Conservation (phyloP, 2,113 vertebrate species). For the Sorex fumeus region DNA sequence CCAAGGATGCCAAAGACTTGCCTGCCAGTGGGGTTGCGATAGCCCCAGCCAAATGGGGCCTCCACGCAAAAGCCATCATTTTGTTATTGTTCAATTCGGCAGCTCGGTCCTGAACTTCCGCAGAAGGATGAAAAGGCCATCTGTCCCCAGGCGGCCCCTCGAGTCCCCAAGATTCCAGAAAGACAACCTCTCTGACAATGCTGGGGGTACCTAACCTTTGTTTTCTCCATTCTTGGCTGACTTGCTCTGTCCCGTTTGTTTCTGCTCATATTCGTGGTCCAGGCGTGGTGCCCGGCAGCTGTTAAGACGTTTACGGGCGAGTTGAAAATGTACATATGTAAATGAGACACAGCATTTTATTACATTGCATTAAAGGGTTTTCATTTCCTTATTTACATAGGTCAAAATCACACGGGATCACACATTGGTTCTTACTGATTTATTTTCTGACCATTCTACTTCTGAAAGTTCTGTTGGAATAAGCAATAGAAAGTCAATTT, state of each 20-base stretch:
- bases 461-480: no score
- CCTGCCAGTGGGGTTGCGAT: conserved; percentile 7
- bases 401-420: no score
- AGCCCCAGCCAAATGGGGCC: conserved; percentile 64
- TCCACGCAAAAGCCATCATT: conserved; percentile 49
- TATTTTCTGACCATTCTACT: no score
- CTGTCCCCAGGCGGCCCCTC: conserved; percentile 8
- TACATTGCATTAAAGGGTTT: no score
- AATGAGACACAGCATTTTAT: no score
- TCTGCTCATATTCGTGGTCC: background rate
- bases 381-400: no score
- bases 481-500: no score
- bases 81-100: conserved; percentile 59
- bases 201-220: background rate
- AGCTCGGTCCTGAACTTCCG: conserved; percentile 23
- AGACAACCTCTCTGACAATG: background rate
- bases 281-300: background rate
- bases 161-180: background rate
- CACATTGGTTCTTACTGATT: no score
- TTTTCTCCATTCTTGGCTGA: background rate
- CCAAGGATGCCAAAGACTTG: conserved; percentile 47
- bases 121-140: background rate
- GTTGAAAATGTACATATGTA: no score
- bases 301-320: no score
- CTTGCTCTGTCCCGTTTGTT: background rate